Conservation (phyloP, 2,113 vertebrate species). For the Notothenia coriiceps region DNA sequence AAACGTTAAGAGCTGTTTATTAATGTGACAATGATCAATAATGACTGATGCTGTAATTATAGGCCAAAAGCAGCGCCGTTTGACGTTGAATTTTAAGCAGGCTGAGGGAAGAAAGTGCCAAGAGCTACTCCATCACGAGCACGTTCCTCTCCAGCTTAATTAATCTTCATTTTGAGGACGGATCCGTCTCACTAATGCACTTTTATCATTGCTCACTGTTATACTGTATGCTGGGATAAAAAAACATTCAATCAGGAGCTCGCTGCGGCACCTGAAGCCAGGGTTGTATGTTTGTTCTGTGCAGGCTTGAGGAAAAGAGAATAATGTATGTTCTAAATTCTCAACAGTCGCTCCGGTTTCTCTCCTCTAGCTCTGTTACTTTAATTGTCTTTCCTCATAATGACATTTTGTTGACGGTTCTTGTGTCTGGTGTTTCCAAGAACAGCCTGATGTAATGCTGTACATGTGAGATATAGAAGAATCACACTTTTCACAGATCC, state of each 20-base stretch:
- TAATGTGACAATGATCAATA: slow-evolving; percentile 83
- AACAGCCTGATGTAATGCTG: slow-evolving; percentile 19
- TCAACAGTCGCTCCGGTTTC: slow-evolving; percentile 6
- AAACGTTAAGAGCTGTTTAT: slow-evolving; percentile 80
- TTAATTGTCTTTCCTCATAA: slow-evolving; percentile 38
- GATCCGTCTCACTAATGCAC: slow-evolving; percentile 67
- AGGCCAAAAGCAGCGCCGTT: slow-evolving; percentile 60
- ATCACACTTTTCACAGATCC: slow-evolving; percentile 3
- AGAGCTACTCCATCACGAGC: slow-evolving; percentile 61
- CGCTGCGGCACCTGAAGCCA: slow-evolving; percentile 50
- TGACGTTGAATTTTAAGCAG: slow-evolving; percentile 76
- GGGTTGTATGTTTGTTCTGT: slow-evolving; percentile 36
- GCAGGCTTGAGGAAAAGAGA: slow-evolving; percentile 41
- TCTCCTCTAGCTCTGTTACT: background rate
- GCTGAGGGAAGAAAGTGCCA: slow-evolving; percentile 30
- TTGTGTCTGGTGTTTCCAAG: slow-evolving; percentile 11
- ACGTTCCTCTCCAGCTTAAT: slow-evolving; percentile 65
- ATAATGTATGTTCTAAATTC: slow-evolving; percentile 65
- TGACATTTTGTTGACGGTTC: slow-evolving; percentile 3
- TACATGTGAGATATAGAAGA: slow-evolving; percentile 3
- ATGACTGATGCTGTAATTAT: slow-evolving; percentile 83
- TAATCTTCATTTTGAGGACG: slow-evolving; percentile 72
- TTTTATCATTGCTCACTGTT: slow-evolving; percentile 68
- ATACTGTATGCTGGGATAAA: background rate
- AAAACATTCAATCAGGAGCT: slow-evolving; percentile 3